Conservation (phyloP, 2,113 vertebrate species). For the Hypocryptadius cinnamomeus region DNA sequence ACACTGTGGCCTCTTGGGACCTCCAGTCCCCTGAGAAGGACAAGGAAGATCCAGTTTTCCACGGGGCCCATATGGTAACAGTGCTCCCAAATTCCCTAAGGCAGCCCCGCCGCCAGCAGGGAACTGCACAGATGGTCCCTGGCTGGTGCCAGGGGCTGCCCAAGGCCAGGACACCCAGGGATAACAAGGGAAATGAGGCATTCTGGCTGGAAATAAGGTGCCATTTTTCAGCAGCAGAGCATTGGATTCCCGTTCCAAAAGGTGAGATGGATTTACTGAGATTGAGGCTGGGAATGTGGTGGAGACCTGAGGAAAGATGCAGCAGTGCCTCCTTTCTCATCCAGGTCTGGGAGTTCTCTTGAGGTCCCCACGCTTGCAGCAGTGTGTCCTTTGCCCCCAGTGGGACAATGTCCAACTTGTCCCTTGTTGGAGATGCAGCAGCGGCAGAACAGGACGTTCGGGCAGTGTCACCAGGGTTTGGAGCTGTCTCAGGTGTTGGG, state of each 20-base stretch:
- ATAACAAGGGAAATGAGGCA: slow-evolving; percentile 32
- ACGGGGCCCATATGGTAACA: neutral
- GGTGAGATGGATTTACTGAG: neutral
- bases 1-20: neutral
- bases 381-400: neutral
- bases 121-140: neutral
- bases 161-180: slow-evolving; percentile 18
- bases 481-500: neutral
- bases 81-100: neutral
- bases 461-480: neutral
- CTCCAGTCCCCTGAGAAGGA: neutral
- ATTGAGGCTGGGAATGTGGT: fast-evolving
- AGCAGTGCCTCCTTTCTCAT: neutral
- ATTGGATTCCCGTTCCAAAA: neutral
- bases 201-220: slow-evolving; percentile 12
- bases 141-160: slow-evolving; percentile 12
- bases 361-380: neutral
- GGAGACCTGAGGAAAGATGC: neutral
- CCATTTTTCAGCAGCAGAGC: neutral
- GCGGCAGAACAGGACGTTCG: neutral
- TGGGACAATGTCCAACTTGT: neutral
- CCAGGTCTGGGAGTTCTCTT: neutral
- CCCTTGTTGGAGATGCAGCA: neutral
- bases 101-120: fast-evolving
- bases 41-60: neutral